Evolutionary conservation across 2,797 vertebrate species (phyloP).

Genomic region (Anguilla megastoma): DNA sequence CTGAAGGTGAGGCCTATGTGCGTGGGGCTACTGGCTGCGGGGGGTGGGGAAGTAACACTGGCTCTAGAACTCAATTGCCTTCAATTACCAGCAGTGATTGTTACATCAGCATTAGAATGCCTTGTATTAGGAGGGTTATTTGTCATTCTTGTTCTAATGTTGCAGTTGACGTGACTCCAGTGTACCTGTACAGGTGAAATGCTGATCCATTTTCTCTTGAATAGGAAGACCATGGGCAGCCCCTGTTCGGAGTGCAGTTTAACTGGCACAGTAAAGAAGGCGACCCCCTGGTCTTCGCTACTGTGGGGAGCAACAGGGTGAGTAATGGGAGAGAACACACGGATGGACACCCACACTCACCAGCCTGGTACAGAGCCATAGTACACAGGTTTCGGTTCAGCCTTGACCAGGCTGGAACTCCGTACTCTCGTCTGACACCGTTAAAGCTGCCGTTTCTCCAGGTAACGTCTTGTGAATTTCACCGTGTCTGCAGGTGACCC

Average conservation of each 20-base stretch:
- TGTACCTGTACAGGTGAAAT: neutral
- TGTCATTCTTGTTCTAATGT: neutral
- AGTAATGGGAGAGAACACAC: constrained; percentile 48
- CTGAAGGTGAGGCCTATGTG: constrained; percentile 78
- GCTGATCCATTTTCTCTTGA: neutral
- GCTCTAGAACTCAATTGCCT: neutral
- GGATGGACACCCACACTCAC: neutral
- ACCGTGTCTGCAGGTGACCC: constrained; percentile 80
- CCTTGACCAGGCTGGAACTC: neutral
- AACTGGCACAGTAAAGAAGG: constrained; percentile 99
- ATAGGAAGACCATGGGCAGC: constrained; percentile 96
- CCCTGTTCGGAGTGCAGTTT: constrained; percentile 96
- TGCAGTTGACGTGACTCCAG: neutral
- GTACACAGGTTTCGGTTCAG: too few relatives aligned
- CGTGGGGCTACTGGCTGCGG: constrained; percentile 24
- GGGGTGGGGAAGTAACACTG: neutral
- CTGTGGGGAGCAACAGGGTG: constrained; percentile 97
- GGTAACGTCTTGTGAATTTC: neutral
- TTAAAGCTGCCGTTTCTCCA: neutral
- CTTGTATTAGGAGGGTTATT: neutral
- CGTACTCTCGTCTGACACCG: too few relatives aligned
- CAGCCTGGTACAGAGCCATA: too few relatives aligned
- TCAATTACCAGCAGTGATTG: too few relatives aligned
- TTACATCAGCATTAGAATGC: neutral
- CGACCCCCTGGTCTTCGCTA: constrained; percentile 96